A percentile compares a stretch with the other conserved stretches of the same genome.
These are phyloP conservation scores for Hypselothyrea guttata DNA, from an alignment of 2,888 invertebrate genomes.

Conservation along the genomic window DNA sequence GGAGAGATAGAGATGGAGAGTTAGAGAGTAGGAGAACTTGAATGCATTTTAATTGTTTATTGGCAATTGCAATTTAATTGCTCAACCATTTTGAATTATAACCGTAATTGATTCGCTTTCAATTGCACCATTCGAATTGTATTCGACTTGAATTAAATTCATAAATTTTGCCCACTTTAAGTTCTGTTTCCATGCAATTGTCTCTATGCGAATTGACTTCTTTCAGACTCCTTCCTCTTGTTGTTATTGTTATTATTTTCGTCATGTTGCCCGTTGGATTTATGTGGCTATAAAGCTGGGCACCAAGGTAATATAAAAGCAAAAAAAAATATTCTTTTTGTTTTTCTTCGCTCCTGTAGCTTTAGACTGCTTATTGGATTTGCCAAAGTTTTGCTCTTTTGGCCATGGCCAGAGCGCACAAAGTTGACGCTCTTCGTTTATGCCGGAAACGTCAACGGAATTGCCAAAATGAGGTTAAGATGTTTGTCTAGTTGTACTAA, in stretches of 20 bases:
- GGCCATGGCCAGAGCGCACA: slow-evolving; percentile 8
- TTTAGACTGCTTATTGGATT: slow-evolving; percentile 64
- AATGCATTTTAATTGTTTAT: slow-evolving; percentile 61
- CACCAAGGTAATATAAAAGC: slow-evolving; percentile 51
- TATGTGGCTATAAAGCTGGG: slow-evolving; percentile 21
- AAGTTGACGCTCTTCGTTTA: slow-evolving; percentile 6
- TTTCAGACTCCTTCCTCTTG: slow-evolving; percentile 8
- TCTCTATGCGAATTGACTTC: slow-evolving; percentile 9
- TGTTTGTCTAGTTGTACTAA: too few species aligned
- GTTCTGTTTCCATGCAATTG: not conserved
- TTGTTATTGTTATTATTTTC: slow-evolving; percentile 4
- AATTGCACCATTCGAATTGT: slow-evolving; percentile 18
- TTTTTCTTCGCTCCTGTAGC: slow-evolving; percentile 33
- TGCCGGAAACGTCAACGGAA: slow-evolving; percentile 18
- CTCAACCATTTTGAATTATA: slow-evolving; percentile 14
- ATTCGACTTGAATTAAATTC: slow-evolving; percentile 1
- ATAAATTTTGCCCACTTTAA: slow-evolving; percentile 27
- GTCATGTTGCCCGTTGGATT: slow-evolving; percentile 16
- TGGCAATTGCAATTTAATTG: slow-evolving; percentile 62
- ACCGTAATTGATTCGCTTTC: slow-evolving; percentile 39
- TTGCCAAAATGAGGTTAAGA: slow-evolving; percentile 5
- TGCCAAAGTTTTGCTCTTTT: slow-evolving; percentile 37
- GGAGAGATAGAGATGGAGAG: not conserved
- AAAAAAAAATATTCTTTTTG: slow-evolving; percentile 12
- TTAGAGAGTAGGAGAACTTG: slow-evolving; percentile 4